A percentile compares a stretch with the other conserved stretches of the same genome.
Conservation (phyloP, 2,888 invertebrate genomes). For the Xylota sylvarum region DNA sequence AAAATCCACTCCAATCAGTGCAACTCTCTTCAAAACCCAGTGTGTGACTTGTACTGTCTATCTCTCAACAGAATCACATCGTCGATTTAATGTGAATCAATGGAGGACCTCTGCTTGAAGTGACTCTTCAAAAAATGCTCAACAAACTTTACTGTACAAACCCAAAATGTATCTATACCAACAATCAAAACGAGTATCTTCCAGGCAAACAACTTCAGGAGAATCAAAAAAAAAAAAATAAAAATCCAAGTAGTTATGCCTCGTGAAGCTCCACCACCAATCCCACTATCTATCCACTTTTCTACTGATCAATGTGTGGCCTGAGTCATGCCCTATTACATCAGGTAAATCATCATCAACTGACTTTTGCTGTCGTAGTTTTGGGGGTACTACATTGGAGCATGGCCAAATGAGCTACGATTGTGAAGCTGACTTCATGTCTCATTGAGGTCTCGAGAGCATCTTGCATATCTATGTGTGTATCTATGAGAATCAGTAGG, state of each 20-base stretch:
- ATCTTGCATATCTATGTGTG: conserved; percentile 29
- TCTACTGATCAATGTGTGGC: conserved; percentile 53
- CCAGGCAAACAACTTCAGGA: conserved; percentile 26
- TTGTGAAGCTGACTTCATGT: conserved; percentile 61
- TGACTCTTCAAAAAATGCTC: conserved; percentile 10
- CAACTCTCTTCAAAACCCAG: not conserved
- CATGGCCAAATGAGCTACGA: conserved; percentile 67
- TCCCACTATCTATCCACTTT: conserved; percentile 43
- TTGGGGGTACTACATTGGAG: conserved; percentile 34
- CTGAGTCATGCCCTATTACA: conserved; percentile 72
- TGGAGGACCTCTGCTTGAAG: conserved; percentile 8
- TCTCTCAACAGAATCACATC: conserved; percentile 5
- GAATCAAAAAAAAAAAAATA: not conserved
- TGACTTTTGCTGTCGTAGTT: conserved; percentile 1
- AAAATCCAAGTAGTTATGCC: not conserved
- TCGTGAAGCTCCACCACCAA: conserved; percentile 6
- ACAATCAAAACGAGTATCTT: conserved; percentile 30
- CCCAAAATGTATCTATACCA: not conserved
- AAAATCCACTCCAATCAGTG: not conserved
- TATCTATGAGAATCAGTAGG: conserved; percentile 37
- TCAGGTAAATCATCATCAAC: conserved; percentile 66
- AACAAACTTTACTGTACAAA: conserved; percentile 1
- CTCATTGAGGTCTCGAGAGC: conserved; percentile 58
- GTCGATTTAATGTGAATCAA: conserved; percentile 7
- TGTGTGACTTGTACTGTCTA: not conserved